Evolutionary conservation across 2,888 invertebrate genomes (phyloP).

Genomic region (Poecilobothrus nobilitatus): DNA sequence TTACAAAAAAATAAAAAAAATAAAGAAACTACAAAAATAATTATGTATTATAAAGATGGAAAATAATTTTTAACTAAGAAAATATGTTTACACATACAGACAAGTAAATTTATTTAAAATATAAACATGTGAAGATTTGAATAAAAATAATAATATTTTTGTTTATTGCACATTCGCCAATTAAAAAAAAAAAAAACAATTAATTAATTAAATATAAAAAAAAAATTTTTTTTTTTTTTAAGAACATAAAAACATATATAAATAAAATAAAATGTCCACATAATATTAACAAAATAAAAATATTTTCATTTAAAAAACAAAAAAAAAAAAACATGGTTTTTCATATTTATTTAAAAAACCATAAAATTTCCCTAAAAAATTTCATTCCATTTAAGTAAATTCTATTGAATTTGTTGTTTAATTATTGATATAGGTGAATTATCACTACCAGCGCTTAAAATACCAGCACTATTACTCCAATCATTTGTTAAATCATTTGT

Average conservation of each 20-base stretch:
- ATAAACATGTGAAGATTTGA: too few species aligned
- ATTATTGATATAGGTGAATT: conserved; percentile 12
- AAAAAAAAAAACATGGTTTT: too few species aligned
- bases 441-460: conserved; percentile 1
- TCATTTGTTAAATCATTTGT: conserved; percentile 7
- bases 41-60: too few species aligned
- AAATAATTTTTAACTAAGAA: too few species aligned
- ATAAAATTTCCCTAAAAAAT: conserved; percentile 42
- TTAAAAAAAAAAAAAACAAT: neutral
- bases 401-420: conserved; percentile 39
- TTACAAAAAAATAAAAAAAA: too few species aligned
- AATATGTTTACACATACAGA: too few species aligned
- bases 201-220: neutral
- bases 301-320: neutral
- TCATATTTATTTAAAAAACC: conserved; percentile 8
- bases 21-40: too few species aligned
- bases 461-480: conserved; percentile 8
- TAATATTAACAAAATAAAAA: neutral
- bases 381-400: conserved; percentile 42
- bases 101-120: too few species aligned
- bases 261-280: neutral
- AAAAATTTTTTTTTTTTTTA: too few species aligned
- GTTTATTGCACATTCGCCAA: conserved; percentile 9
- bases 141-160: neutral
- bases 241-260: neutral